A percentile compares a stretch with the other conserved stretches of the same genome.
phyloP scores from a whole-genome alignment of 2,888 invertebrate genomes.

The Caenorhabditis doughertyi region DNA sequence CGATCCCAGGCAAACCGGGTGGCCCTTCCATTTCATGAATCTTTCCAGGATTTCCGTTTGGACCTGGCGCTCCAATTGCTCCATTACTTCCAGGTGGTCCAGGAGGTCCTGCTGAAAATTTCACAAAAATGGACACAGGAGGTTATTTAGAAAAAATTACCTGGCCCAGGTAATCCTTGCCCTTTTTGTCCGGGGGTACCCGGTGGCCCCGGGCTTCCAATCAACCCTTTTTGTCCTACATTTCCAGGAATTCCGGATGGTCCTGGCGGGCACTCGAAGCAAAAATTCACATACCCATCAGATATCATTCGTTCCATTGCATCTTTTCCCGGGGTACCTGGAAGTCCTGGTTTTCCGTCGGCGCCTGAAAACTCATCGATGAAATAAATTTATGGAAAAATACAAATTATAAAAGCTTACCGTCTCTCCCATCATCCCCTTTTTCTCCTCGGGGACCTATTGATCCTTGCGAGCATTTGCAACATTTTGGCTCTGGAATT shows the following conservation, averaged over 20 bases:
- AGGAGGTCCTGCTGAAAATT: constrained; percentile 36
- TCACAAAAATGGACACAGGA: not conserved
- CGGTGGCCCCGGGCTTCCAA: constrained; percentile 4
- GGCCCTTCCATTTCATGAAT: constrained; percentile 43
- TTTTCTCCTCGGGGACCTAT: constrained; percentile 34
- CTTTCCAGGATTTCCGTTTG: constrained; percentile 17
- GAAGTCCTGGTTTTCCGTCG: constrained; percentile 21
- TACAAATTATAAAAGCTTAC: not conserved
- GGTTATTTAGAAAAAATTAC: too few species aligned
- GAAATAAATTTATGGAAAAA: not conserved
- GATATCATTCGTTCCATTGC: constrained; percentile 48
- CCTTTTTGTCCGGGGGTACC: constrained; percentile 21
- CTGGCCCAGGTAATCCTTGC: constrained; percentile 28
- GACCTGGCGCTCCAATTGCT: constrained; percentile 8
- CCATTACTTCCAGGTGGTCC: constrained; percentile 40
- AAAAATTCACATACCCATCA: constrained; percentile 55
- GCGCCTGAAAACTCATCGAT: not conserved
- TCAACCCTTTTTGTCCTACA: constrained; percentile 25
- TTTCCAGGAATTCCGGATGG: constrained; percentile 29
- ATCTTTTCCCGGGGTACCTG: constrained; percentile 40
- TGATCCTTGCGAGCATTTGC: constrained; percentile 40
- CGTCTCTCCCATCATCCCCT: constrained; percentile 37
- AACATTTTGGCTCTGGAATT: constrained; percentile 5
- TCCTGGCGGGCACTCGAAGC: constrained; percentile 51
- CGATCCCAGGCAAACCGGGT: too few species aligned